Percentiles rank a stretch among this genome's conserved stretches.
phyloP scores from a whole-genome alignment of 2,797 vertebrate species.

The Gallinago nigripennis region DNA sequence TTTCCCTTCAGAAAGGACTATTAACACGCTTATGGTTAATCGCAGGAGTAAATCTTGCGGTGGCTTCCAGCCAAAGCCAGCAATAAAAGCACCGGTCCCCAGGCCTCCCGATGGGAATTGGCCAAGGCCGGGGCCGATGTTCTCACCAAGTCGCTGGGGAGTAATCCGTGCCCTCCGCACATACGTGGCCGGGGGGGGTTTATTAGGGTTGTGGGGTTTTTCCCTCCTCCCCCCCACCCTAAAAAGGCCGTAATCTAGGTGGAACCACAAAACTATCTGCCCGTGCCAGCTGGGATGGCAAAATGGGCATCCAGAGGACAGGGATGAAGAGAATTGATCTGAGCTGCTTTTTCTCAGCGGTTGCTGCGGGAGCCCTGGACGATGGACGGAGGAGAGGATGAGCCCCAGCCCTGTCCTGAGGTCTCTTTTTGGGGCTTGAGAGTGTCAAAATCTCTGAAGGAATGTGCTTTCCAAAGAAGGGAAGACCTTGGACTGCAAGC shows the following conservation, averaged over 20 bases:
- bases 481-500: neutral
- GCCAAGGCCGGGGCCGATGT: neutral
- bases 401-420: neutral
- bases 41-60: neutral
- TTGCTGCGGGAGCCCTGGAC: neutral
- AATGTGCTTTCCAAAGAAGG: neutral
- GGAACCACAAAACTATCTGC: neutral
- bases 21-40: slow-evolving; percentile 9
- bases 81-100: neutral
- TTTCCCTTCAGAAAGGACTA: slow-evolving; percentile 4
- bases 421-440: fast-evolving
- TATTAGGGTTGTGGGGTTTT: fast-evolving
- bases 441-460: neutral
- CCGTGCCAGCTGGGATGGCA: neutral
- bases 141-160: neutral
- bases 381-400: neutral
- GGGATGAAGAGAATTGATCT: neutral
- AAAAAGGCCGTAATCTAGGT: neutral
- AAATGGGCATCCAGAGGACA: neutral
- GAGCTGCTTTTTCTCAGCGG: neutral
- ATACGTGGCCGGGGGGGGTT: fast-evolving
- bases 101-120: neutral
- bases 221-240: too few relatives aligned
- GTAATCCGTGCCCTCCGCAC: neutral
- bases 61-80: slow-evolving; percentile 1